Percentiles rank a stretch among this genome's conserved stretches.
Conservation (phyloP, 53 echinoderm and acorn worm genomes). For the Hippasteria phrygiana region DNA sequence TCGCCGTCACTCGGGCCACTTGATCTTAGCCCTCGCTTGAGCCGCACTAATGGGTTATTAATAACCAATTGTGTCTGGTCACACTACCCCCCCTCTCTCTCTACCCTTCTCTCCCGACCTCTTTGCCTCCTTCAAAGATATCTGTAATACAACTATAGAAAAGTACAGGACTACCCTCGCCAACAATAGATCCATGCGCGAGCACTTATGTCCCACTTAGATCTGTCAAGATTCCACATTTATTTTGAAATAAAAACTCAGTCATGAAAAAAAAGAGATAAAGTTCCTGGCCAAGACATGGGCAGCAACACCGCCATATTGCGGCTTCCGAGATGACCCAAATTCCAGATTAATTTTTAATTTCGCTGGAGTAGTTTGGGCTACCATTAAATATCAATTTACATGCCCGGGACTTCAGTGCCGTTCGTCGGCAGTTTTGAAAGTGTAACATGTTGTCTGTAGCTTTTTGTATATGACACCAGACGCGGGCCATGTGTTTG, state of each 20-base stretch:
- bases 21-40: slow-evolving; percentile 61
- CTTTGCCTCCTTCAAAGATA: slow-evolving; percentile 14
- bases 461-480: slow-evolving; percentile 2
- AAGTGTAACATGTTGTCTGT: background rate
- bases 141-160: background rate
- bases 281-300: slow-evolving; percentile 3
- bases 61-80: slow-evolving; percentile 54
- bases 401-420: background rate
- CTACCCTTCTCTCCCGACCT: background rate
- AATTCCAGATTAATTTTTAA: slow-evolving; percentile 48
- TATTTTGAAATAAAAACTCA: slow-evolving; percentile 20
- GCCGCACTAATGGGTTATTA: slow-evolving; percentile 64
- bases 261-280: slow-evolving; percentile 17
- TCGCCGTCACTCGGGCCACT: slow-evolving; percentile 28
- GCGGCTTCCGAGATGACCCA: slow-evolving; percentile 40
- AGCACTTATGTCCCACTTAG: slow-evolving; percentile 40
- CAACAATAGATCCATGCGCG: slow-evolving; percentile 47
- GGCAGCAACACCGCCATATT: slow-evolving; percentile 8
- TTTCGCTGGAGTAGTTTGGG: slow-evolving; percentile 12
- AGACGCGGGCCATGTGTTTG: slow-evolving; percentile 12
- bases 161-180: slow-evolving; percentile 44
- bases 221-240: slow-evolving; percentile 58
- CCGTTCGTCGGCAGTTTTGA: background rate
- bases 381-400: slow-evolving; percentile 31
- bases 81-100: slow-evolving; percentile 25